Evolutionary conservation across 2,797 vertebrate genomes (phyloP), one percentile per base, ranked within the genome.

Genomic region (Cirrhinus molitorella): DNA sequence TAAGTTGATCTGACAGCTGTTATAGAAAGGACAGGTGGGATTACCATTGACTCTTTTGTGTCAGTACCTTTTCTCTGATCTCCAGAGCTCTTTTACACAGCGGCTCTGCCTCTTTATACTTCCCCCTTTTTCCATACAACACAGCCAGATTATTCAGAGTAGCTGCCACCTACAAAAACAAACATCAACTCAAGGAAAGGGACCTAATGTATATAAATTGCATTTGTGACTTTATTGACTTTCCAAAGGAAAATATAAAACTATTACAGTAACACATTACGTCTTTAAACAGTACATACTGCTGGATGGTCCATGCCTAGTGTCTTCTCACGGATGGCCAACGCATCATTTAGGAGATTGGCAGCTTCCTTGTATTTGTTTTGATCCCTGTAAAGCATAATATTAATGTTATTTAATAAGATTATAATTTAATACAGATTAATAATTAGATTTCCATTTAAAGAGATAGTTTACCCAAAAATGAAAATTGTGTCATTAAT

Each of bases 281-380:
- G 8, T 63, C 59, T 31, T 21, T 23, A 51, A 34, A n/a, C 70
- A 25, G 53, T 66, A 91, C 96, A 91, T 85, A 97, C 97, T 16
- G 96, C 97, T 0, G 96, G 96, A 78, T 97, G 97, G 83, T 97
- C 96, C 81, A 94, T 86, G 17, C 97, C 97, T 14, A 97, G 92
- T 0, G 96, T 97, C 90, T 96, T 96, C 89, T 97, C 97, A 9
- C 97, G 92, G 88, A 97, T 97, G 1, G 94, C 94, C 88, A 97
- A 84, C 0, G 97, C 97, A 1, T 97, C 96, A 0, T 97, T 97
- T 87, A 97, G 92, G 63, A 97, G 94, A 83, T 93, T 96, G 0
- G 96, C 96, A 21, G 96, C 97, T 83, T 97, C 97, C 89, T 97
- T 97, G 89, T 97, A 97, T 89, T 97, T 97, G 90, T 97, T 97